Evolutionary conservation across 2,113 vertebrate species (phyloP), one percentile per base, ranked within the genome.

Genomic region (Datnioides undecimradiatus): DNA sequence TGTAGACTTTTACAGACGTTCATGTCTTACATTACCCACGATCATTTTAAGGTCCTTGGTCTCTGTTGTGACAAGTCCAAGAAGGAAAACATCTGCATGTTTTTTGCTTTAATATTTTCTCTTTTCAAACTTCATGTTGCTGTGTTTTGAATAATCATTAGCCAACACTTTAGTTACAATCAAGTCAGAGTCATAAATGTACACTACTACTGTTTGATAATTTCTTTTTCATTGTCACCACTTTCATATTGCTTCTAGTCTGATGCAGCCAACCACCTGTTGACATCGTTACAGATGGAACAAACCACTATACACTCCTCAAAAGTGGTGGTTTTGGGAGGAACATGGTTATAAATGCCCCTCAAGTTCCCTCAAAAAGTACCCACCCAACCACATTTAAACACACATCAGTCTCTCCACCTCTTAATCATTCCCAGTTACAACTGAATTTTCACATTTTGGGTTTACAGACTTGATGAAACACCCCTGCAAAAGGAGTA

Each of bases 281-380:
- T 66, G 45, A 63, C 38, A 43, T 38, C 38, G 29, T 73, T 46
- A 43, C 31, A 65, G 34, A 59, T 2, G 36, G 43, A 49, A 74
- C 41, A 59, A 83, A 75, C 60, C 67, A 23, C 45, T 45, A 72
- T 54, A 64, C 52, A 81, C 38, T 23, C 43, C 65, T 81, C 57
- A 57, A 12, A 78, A n/a, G 69, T 64, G 45, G 17, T 76, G 75
- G 68, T 57, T 69, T 52, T 62, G 43, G 21, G 62, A 69, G 64
- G 52, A 33, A 36, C 82, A 16, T 54, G 38, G 38, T 73, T 63
- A 51, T 41, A 73, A 51, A 48, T 66, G 34, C 33, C 31, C 49
- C 52, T 80, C 60, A 73, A 57, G 68, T 51, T 64, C 63, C 55
- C 80, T 33, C n/a, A 57, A 25, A 34, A 69, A 40, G 45, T 63